phyloP scores from a whole-genome alignment of 2,113 vertebrate genomes.

The Diadophis punctatus region DNA sequence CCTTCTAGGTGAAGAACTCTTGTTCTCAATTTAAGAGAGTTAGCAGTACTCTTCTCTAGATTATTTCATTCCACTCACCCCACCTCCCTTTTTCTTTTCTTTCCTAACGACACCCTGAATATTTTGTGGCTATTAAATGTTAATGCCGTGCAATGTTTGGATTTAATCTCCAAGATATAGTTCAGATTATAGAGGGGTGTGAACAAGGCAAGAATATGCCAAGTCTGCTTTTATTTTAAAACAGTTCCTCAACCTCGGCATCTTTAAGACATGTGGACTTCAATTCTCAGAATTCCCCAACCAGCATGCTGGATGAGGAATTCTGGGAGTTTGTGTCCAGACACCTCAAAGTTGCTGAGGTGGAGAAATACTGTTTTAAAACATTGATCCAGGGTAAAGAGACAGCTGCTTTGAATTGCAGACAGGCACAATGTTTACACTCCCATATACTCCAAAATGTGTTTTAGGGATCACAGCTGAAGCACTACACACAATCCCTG shows the following conservation, averaged over 20 bases:
- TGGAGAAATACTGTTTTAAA: neutral
- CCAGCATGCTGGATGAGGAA: neutral
- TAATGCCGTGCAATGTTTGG: neutral
- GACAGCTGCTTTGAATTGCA: neutral
- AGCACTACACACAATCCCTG: neutral
- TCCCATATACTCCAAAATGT: neutral
- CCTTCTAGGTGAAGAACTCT: neutral
- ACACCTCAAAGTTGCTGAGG: neutral
- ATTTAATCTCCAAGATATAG: neutral
- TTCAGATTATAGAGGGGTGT: neutral
- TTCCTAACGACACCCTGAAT: neutral
- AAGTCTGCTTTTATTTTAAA: neutral
- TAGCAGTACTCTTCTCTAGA: no score
- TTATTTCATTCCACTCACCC: neutral
- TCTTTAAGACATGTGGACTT: neutral
- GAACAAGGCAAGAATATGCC: neutral
- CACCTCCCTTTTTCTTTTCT: neutral
- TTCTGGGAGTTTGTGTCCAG: neutral
- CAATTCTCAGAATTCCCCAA: neutral
- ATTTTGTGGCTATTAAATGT: neutral
- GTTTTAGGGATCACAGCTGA: neutral
- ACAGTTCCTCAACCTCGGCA: neutral
- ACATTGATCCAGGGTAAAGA: neutral
- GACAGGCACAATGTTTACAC: neutral
- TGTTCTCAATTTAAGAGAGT: neutral